Conservation (phyloP, 2,797 vertebrate species). For the Acomys russatus region DNA sequence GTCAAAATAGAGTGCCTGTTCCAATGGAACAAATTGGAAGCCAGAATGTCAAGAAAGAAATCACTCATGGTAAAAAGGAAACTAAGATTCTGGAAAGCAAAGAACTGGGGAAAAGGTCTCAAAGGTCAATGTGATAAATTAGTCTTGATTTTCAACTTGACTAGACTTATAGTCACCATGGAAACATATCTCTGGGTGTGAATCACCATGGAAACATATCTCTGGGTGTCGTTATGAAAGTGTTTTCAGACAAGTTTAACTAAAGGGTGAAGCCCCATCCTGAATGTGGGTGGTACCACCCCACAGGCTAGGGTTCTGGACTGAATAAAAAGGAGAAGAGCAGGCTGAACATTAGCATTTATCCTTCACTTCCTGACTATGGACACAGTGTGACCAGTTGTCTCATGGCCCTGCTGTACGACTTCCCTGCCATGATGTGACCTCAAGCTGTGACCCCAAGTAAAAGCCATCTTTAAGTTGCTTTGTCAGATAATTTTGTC, state of each 20-base stretch:
- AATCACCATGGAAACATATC: neutral
- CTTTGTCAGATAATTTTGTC: neutral
- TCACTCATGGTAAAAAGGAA: neutral
- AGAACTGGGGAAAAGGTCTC: neutral
- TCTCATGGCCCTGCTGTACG: neutral
- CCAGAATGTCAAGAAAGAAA: slow-evolving; percentile 43
- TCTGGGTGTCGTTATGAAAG: neutral
- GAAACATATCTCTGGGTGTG: neutral
- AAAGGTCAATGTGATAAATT: slow-evolving; percentile 8
- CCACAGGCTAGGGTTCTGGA: neutral
- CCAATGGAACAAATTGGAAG: neutral
- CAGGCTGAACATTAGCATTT: neutral
- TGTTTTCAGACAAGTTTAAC: neutral
- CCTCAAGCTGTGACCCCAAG: neutral
- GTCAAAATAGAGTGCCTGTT: neutral
- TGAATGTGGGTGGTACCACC: neutral
- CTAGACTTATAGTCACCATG: neutral
- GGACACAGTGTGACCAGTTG: neutral
- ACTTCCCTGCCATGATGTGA: neutral
- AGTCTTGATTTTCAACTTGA: neutral
- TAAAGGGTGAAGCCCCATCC: neutral
- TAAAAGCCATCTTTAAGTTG: neutral
- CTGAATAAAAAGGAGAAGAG: neutral
- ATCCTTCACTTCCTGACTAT: neutral
- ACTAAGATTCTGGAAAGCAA: neutral